Evolutionary conservation across 2,888 invertebrate genomes (phyloP), one percentile per base, ranked within the genome.

Genomic region (Eugnorisma glareosa): DNA sequence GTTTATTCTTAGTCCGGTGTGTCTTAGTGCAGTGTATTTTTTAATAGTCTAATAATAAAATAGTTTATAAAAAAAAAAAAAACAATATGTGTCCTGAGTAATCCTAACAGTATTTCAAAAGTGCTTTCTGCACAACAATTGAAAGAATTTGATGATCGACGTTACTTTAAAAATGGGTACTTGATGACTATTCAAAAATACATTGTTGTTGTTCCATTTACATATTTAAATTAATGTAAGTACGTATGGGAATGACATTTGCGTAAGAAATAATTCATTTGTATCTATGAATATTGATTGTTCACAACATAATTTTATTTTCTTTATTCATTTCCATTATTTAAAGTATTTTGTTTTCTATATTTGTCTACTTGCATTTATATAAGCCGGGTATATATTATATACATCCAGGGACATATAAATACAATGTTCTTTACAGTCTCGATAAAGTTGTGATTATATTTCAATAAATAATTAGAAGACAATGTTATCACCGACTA

Each of bases 181-280:
- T 40, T 15, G 15, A 83, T 45, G 63, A 77, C 35, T 48, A 18
- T 64, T 35, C 15, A 57, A 83, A 76, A 48, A 28, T 66, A 83
- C 64, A 57, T 77, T 77, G 64, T 78, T 57, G 54, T 37, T 77
- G 83, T 79, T 83, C 24, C 24, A 48, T 66, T 77, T 48, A n/a
- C n/a, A n/a, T n/a, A 77, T 51, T 43, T 66, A 66, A 83, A 66
- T 77, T 15, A 0, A 48, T 64, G 6, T 54, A 45, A 13, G 15
- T 64, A 64, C 5, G 31, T 67, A 35, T 66, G n/a, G 11, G 13
- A 11, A 21, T 40, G 48, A 59, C 51, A 72, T 54, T 54, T 8
- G 21, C 10, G 4, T 40, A 31, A 15, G 21, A 63, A 54, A 64
- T 40, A 37, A 40, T 35, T 48, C 4, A 18, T 21, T 31, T 54